phyloP scores from a whole-genome alignment of 1,140 invertebrate genomes.

The Drosophila carrolli region DNA sequence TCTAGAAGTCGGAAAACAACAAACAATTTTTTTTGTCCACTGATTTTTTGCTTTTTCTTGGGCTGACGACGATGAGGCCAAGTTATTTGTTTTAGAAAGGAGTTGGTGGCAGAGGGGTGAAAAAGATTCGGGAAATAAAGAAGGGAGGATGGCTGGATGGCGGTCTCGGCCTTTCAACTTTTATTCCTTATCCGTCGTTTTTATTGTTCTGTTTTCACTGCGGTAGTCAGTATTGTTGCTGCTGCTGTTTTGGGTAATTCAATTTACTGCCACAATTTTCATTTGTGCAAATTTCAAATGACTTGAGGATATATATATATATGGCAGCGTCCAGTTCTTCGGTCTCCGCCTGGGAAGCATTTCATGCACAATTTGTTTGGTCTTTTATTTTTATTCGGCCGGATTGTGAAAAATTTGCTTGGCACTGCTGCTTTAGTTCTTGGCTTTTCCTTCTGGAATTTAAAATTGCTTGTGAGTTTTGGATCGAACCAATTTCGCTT shows the following conservation, averaged over 20 bases:
- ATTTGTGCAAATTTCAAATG: slow-evolving; percentile 74
- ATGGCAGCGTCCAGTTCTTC: slow-evolving; percentile 21
- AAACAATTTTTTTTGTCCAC: slow-evolving; percentile 7
- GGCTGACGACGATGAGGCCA: slow-evolving; percentile 26
- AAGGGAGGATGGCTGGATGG: slow-evolving; percentile 15
- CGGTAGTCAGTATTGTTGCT: slow-evolving; percentile 52
- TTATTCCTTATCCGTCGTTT: slow-evolving; percentile 58
- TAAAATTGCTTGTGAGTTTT: slow-evolving; percentile 65
- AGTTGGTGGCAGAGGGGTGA: neutral
- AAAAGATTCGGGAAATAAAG: neutral
- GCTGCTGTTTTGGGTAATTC: slow-evolving; percentile 71
- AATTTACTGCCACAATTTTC: slow-evolving; percentile 81
- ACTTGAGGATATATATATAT: slow-evolving; percentile 36
- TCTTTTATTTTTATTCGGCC: slow-evolving; percentile 79
- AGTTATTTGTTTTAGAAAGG: slow-evolving; percentile 55
- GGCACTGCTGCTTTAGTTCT: slow-evolving; percentile 33
- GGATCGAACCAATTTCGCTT: slow-evolving; percentile 55
- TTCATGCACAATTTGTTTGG: slow-evolving; percentile 81
- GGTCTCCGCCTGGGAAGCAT: slow-evolving; percentile 32
- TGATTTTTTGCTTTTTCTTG: slow-evolving; percentile 8
- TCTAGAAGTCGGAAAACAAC: neutral
- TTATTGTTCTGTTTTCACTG: slow-evolving; percentile 81
- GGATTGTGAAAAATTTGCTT: slow-evolving; percentile 69
- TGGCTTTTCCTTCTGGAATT: neutral
- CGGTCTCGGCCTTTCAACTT: slow-evolving; percentile 62